Percentiles rank a stretch among this genome's conserved stretches.
Conservation (phyloP, 1,140 invertebrate species). For the Rhysida immarginata region DNA sequence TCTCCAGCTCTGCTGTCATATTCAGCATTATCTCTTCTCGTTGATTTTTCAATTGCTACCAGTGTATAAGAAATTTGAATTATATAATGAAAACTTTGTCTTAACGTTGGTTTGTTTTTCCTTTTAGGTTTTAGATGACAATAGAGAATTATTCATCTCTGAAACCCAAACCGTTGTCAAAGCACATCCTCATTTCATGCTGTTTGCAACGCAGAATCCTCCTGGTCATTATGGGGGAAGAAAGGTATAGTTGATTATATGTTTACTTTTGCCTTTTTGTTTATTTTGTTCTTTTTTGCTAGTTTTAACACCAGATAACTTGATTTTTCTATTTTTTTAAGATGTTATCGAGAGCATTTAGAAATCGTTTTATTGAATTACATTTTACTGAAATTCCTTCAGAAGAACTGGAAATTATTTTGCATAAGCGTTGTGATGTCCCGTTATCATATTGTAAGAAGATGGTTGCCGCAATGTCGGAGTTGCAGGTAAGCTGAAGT, state of each 20-base stretch:
- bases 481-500: conserved; percentile 52
- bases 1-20: too few species aligned
- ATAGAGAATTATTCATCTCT: conserved; percentile 89
- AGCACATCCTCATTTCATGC: conserved; percentile 85
- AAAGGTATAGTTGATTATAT: conserved; percentile 57
- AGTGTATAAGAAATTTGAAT: too few species aligned
- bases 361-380: conserved; percentile 93
- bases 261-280: background rate
- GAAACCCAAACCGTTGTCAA: conserved; percentile 85
- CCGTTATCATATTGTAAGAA: conserved; percentile 75
- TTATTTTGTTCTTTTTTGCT: background rate
- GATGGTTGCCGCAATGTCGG: conserved; percentile 82
- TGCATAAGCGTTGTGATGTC: conserved; percentile 75
- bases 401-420: conserved; percentile 71
- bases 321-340: conserved; percentile 18
- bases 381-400: conserved; percentile 93
- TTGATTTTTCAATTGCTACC: too few species aligned
- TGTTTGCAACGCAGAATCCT: conserved; percentile 99
- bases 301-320: background rate
- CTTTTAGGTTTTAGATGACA: conserved; percentile 86
- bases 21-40: too few species aligned
- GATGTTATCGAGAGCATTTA: conserved; percentile 83
- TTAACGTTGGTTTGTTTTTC: too few species aligned
- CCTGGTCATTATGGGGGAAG: conserved; percentile 91
- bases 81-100: too few species aligned